These are phyloP conservation scores for Euzophera pinguis DNA, from an alignment of 2,888 invertebrate genomes.

Conservation along the genomic window DNA sequence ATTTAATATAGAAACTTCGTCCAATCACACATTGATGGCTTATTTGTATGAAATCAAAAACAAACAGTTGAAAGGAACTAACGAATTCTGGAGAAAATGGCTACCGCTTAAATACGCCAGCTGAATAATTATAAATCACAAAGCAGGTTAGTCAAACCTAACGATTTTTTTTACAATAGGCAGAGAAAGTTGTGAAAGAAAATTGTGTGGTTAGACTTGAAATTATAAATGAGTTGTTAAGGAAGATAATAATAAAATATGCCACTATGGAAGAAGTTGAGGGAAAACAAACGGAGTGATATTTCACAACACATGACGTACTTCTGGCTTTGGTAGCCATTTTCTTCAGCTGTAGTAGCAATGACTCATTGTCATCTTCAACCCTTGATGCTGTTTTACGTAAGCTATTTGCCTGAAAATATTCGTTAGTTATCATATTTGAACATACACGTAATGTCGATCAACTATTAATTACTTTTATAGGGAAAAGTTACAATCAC, in stretches of 20 bases:
- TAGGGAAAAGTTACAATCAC: constrained; percentile 13
- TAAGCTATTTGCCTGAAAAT: constrained; percentile 89
- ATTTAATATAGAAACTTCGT: constrained; percentile 24
- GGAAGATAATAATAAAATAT: background rate
- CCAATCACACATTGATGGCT: constrained; percentile 26
- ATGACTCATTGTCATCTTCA: constrained; percentile 98
- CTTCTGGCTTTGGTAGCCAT: constrained; percentile 93
- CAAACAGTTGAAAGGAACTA: constrained; percentile 17
- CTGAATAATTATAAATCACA: constrained; percentile 37
- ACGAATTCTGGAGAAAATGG: constrained; percentile 75
- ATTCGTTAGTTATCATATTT: constrained; percentile 61
- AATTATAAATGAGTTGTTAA: constrained; percentile 15
- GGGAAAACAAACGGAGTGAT: constrained; percentile 51
- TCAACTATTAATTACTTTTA: constrained; percentile 5
- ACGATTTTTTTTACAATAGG: constrained; percentile 39
- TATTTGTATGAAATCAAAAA: constrained; percentile 19
- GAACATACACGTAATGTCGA: constrained; percentile 20
- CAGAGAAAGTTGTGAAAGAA: constrained; percentile 35
- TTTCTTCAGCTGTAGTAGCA: constrained; percentile 97
- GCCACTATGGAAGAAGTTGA: constrained; percentile 12
- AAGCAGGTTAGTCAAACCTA: constrained; percentile 64
- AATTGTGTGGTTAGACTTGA: constrained; percentile 28
- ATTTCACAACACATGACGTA: constrained; percentile 78
- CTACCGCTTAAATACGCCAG: constrained; percentile 66
- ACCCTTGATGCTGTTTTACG: constrained; percentile 94